A percentile compares a stretch with the other conserved stretches of the same genome.
phyloP scores from a whole-genome alignment of 2,797 vertebrate species.

The Chelon labrosus region DNA sequence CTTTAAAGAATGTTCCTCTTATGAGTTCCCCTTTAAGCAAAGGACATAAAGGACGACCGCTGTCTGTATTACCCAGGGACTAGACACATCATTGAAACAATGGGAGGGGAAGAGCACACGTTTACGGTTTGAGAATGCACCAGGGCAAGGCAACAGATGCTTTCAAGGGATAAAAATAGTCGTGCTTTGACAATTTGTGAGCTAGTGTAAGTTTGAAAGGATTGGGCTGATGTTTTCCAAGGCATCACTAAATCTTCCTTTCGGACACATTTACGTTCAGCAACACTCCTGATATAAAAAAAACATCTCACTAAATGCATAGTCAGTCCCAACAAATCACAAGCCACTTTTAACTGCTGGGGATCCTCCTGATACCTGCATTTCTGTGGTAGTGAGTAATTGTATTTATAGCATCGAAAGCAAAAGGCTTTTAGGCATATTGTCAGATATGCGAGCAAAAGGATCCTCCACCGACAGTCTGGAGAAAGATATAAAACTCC shows the following conservation, averaged over 20 bases:
- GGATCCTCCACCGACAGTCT: slow-evolving; percentile 60
- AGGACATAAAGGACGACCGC: slow-evolving; percentile 76
- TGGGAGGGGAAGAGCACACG: slow-evolving; percentile 51
- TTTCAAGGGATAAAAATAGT: slow-evolving; percentile 76
- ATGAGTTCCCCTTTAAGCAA: slow-evolving; percentile 73
- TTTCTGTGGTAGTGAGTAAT: slow-evolving; percentile 17
- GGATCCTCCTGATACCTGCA: slow-evolving; percentile 8
- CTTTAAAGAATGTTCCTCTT: slow-evolving; percentile 71
- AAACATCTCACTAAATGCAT: slow-evolving; percentile 10
- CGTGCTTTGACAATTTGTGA: slow-evolving; percentile 61
- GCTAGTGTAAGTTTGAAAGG: slow-evolving; percentile 49
- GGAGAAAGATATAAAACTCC: slow-evolving; percentile 71
- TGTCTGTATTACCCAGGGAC: slow-evolving; percentile 73
- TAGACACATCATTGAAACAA: slow-evolving; percentile 66
- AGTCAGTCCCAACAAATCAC: slow-evolving; percentile 28
- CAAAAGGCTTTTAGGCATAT: slow-evolving; percentile 62
- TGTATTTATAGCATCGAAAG: slow-evolving; percentile 47
- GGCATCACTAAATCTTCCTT: slow-evolving; percentile 48
- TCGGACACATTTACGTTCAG: slow-evolving; percentile 57
- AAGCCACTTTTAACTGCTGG: slow-evolving; percentile 23
- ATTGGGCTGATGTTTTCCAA: slow-evolving; percentile 45
- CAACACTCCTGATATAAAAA: slow-evolving; percentile 19
- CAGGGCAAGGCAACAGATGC: slow-evolving; percentile 70
- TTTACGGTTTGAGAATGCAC: slow-evolving; percentile 58
- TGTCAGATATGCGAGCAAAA: slow-evolving; percentile 57